These are phyloP conservation scores for Melinaea marsaeus DNA, from an alignment of 2,888 invertebrate genomes.

Conservation along the genomic window DNA sequence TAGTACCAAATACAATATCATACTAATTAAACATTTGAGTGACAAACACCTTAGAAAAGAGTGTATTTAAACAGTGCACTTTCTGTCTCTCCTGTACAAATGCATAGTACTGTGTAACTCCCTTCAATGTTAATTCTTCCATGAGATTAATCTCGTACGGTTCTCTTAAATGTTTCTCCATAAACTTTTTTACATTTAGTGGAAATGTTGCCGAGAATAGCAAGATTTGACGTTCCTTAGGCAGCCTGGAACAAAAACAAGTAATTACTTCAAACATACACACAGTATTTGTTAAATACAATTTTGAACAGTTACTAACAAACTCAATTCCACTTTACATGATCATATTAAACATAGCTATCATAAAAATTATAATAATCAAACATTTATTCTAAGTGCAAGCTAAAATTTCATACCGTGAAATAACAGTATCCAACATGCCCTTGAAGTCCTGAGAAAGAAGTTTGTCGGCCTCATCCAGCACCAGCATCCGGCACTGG, in stretches of 20 bases:
- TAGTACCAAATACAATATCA: too few relatives aligned
- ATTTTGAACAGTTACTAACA: too few relatives aligned
- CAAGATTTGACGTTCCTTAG: slow-evolving; percentile 96
- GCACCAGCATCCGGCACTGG: slow-evolving; percentile 96
- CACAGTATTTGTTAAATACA: background rate
- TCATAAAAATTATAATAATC: background rate
- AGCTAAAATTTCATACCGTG: slow-evolving; percentile 45
- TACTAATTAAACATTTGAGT: too few relatives aligned
- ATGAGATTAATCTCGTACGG: slow-evolving; percentile 99
- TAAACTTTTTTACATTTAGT: slow-evolving; percentile 98
- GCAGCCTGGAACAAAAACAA: slow-evolving; percentile 80
- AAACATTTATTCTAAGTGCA: background rate
- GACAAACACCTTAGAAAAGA: slow-evolving; percentile 93
- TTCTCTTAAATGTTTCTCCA: slow-evolving; percentile 97
- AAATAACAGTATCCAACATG: slow-evolving; percentile 98
- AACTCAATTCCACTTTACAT: too few relatives aligned
- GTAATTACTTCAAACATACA: background rate
- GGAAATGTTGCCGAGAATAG: slow-evolving; percentile 99
- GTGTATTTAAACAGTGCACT: slow-evolving; percentile 99
- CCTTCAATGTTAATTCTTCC: slow-evolving; percentile 99
- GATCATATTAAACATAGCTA: background rate
- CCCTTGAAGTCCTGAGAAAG: slow-evolving; percentile 99
- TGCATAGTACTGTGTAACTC: slow-evolving; percentile 99
- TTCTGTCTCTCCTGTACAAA: slow-evolving; percentile 99
- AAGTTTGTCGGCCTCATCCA: slow-evolving; percentile 99